Base-by-base conservation (phyloP, 2,113 vertebrate genomes). In the Perccottus glenii region DNA sequence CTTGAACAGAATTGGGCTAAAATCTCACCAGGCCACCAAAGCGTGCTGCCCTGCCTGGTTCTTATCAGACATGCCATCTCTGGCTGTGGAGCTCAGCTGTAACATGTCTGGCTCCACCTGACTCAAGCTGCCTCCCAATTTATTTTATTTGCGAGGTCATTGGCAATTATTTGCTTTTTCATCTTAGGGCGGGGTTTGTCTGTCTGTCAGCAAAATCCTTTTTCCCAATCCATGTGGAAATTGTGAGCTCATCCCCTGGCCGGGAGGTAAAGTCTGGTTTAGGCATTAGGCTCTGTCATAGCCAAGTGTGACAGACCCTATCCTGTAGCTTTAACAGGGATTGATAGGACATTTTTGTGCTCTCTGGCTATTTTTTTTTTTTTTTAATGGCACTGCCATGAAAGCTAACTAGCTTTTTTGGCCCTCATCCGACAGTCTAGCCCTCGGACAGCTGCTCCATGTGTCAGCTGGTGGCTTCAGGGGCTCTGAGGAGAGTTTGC, bases 381-480 rank as follows among this genome's bases (percentile, higher is more conserved):
- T 32, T 73, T 43, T 67, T 75, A 70, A 47, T 75, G 42, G 49
- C 50, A 48, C 12, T 65, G 64, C 38, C 66, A 51, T 1, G 8
- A 64, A 55, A 42, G 79, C 46, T 1, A 48, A 67, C 77, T 64
- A 65, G 72, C 52, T 60, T 85, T 74, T 70, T 80, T 87, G 57
- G 75, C 69, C 73, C 79, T 71, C 70, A 74, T 84, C 79, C 81
- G 83, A 73, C 78, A 4, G 73, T 84, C 79, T 82, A 77, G 75
- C 84, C 78, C 64, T 82, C 5, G 35, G 86, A 88, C 92, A 93
- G 92, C 92, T 93, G 92, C 90, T 85, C 35, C 0, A 60, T 60
- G 89, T 90, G 91, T 93, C 91, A 93, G 92, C 91, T 93, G 91
- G 88, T 89, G 85, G 87, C 77, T 89, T 79, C 78, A 66, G 73